Evolutionary conservation across 1,140 invertebrate species (phyloP).

Genomic region (Stegodyphus dumicola): DNA sequence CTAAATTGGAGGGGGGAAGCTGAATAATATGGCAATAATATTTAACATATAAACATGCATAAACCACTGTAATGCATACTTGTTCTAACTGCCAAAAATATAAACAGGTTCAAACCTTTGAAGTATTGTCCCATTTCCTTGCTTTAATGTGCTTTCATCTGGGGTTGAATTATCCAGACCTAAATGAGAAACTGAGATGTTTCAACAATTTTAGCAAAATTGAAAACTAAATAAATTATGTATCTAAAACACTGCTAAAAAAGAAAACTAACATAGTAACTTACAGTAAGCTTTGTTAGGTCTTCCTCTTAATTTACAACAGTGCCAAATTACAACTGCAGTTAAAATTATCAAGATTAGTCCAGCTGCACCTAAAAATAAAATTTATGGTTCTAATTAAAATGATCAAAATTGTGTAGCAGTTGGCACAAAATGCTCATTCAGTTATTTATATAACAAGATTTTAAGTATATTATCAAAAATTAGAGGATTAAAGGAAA

Average conservation of each 20-base stretch:
- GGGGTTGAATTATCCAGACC: constrained; percentile 57
- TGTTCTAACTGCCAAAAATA: background rate
- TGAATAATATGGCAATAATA: too few relatives aligned
- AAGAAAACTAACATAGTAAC: constrained; percentile 53
- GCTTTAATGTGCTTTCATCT: constrained; percentile 47
- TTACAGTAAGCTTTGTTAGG: constrained; percentile 72
- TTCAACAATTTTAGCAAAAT: too few relatives aligned
- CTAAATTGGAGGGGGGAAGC: too few relatives aligned
- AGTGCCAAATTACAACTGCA: constrained; percentile 71
- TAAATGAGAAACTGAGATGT: background rate
- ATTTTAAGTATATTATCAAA: too few relatives aligned
- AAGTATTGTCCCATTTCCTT: constrained; percentile 41
- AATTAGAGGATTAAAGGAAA: too few relatives aligned
- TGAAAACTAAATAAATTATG: too few relatives aligned
- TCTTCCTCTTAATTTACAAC: constrained; percentile 70
- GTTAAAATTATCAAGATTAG: constrained; percentile 70
- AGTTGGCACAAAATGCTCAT: too few relatives aligned
- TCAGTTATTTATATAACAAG: too few relatives aligned
- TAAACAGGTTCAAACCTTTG: constrained; percentile 28
- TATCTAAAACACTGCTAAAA: too few relatives aligned
- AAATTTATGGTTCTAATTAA: background rate
- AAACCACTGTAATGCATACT: too few relatives aligned
- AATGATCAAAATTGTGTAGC: background rate
- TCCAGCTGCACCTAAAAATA: constrained; percentile 65
- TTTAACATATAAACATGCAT: too few relatives aligned